These are phyloP conservation scores for Hypanus sabinus DNA, from an alignment of 2,113 vertebrate species.

Conservation along the genomic window DNA sequence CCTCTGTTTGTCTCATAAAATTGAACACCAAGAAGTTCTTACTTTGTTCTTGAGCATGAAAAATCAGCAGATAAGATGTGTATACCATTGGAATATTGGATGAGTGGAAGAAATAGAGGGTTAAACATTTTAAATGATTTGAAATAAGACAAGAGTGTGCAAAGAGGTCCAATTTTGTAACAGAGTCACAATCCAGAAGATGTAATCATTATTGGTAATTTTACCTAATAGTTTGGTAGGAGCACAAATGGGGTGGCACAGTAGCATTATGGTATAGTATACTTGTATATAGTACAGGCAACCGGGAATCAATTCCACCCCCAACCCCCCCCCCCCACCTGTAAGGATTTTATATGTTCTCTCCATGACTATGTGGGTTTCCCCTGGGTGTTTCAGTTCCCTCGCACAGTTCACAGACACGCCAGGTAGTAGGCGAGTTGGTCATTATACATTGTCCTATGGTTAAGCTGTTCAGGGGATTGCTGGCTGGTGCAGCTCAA, in stretches of 20 bases:
- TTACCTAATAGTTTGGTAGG: neutral
- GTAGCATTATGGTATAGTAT: too few species aligned
- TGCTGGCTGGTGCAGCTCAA: too few species aligned
- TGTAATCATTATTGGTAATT: neutral
- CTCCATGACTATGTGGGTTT: too few species aligned
- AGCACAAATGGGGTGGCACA: neutral
- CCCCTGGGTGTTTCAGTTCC: too few species aligned
- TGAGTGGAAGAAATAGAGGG: neutral
- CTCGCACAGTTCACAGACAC: too few species aligned
- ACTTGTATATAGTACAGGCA: too few species aligned
- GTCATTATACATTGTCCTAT: too few species aligned
- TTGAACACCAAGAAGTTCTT: neutral
- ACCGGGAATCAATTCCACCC: too few species aligned
- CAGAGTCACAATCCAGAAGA: neutral
- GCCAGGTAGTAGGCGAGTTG: too few species aligned
- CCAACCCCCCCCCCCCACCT: too few species aligned
- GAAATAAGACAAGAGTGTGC: neutral
- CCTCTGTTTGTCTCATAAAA: neutral
- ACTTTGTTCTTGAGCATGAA: neutral
- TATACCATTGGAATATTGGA: neutral
- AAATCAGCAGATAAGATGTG: neutral
- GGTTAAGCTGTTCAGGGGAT: too few species aligned
- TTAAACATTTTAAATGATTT: neutral
- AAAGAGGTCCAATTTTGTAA: neutral
- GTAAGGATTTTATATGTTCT: too few species aligned